Conservation (phyloP, 2,797 vertebrate genomes). For the Aphelocoma californica region DNA sequence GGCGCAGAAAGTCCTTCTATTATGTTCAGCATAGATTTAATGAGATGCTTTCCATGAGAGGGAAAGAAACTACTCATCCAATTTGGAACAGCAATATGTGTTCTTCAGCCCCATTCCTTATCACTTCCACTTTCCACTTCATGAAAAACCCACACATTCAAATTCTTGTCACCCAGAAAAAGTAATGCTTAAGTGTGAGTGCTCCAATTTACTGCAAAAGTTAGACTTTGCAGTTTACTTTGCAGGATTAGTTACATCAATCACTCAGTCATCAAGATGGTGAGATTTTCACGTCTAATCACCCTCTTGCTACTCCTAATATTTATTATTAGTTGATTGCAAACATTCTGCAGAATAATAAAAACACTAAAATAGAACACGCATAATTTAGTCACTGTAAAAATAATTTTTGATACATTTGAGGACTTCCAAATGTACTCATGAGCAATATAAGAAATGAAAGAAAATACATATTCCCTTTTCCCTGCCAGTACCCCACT, state of each 20-base stretch:
- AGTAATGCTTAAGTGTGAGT: background rate
- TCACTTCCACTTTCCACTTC: background rate
- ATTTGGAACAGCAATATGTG: background rate
- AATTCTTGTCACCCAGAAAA: background rate
- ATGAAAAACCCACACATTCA: background rate
- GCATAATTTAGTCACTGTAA: background rate
- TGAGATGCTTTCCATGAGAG: background rate
- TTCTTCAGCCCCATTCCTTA: background rate
- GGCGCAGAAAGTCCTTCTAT: background rate
- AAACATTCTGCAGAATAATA: constrained; percentile 37
- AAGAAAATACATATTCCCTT: background rate
- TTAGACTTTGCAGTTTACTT: background rate
- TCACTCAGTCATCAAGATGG: background rate
- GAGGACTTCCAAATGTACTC: background rate
- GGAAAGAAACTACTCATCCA: background rate
- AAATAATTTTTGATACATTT: background rate
- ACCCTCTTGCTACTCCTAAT: background rate
- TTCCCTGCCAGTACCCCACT: background rate
- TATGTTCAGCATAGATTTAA: background rate
- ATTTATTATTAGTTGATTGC: constrained; percentile 27
- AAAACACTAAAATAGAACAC: constrained; percentile 17
- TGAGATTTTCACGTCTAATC: background rate
- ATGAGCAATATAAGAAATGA: background rate
- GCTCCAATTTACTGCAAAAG: background rate
- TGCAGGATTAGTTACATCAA: background rate